phyloP scores from a whole-genome alignment of 2,113 vertebrate species.

The Camelus dromedarius region DNA sequence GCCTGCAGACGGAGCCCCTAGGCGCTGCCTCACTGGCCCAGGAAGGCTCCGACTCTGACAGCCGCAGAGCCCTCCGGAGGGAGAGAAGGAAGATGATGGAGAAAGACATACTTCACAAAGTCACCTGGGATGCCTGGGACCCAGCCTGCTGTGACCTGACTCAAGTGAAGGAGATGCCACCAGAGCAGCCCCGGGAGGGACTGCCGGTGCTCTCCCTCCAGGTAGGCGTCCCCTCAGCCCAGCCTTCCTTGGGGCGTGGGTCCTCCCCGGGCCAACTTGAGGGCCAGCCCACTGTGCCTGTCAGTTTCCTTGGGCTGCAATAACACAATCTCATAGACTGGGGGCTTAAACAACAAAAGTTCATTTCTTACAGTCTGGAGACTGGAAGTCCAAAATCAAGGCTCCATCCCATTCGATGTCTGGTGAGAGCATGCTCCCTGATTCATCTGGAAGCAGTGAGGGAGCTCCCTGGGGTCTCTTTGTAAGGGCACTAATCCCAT shows the following conservation, averaged over 20 bases:
- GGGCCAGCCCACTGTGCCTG: background rate
- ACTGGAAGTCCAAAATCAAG: background rate
- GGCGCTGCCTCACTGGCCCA: background rate
- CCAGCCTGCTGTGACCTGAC: background rate
- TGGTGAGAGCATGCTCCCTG: background rate
- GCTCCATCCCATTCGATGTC: background rate
- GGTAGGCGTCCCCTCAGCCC: conserved; percentile 60
- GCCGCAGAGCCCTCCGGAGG: conserved; percentile 18
- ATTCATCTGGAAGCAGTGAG: background rate
- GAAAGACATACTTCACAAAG: conserved; percentile 83
- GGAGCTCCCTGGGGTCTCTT: background rate
- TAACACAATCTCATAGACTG: background rate
- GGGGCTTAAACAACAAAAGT: background rate
- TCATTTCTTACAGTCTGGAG: background rate
- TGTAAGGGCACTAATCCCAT: background rate
- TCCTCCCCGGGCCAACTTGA: background rate
- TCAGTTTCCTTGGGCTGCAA: background rate
- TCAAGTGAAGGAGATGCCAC: rapidly evolving
- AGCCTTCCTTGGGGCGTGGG: background rate
- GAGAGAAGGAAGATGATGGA: conserved; percentile 84
- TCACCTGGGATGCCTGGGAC: background rate
- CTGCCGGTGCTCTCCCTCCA: conserved; percentile 56
- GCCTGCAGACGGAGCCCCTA: background rate
- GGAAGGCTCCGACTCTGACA: background rate
- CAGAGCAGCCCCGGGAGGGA: background rate